Percentiles rank a stretch among this genome's conserved stretches.
These are phyloP conservation scores for Corydoras maculifer DNA, from an alignment of 2,113 vertebrate genomes.

Conservation along the genomic window DNA sequence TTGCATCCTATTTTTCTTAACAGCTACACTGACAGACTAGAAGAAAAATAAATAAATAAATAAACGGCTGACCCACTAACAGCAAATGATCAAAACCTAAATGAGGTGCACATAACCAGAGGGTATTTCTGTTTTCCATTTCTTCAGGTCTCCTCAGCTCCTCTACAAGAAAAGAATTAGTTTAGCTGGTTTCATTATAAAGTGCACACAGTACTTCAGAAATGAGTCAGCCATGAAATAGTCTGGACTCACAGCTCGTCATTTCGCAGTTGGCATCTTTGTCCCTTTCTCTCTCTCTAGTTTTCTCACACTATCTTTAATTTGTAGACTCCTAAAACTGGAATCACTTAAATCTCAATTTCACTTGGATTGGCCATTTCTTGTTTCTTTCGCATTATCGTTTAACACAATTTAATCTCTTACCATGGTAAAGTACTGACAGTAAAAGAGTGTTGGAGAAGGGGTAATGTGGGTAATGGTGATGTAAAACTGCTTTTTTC, in stretches of 20 bases:
- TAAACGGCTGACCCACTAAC: too few relatives aligned
- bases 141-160: too few relatives aligned
- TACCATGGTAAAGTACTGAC: too few relatives aligned
- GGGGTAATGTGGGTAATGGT: too few relatives aligned
- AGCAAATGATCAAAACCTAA: too few relatives aligned
- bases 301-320: conserved; percentile 8
- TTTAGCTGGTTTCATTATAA: conserved; percentile 5
- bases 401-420: neutral
- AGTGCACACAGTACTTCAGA: conserved; percentile 9
- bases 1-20: too few relatives aligned
- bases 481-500: too few relatives aligned
- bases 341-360: neutral
- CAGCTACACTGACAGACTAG: too few relatives aligned
- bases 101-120: too few relatives aligned
- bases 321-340: conserved; percentile 10
- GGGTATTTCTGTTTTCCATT: too few relatives aligned
- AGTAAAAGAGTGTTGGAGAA: too few relatives aligned
- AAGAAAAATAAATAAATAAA: too few relatives aligned
- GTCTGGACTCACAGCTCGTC: conserved; percentile 6
- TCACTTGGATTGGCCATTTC: neutral
- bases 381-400: neutral
- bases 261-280: conserved; percentile 8
- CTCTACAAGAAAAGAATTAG: neutral
- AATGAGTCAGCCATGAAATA: conserved; percentile 32
- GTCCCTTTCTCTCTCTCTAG: neutral